Conservation (phyloP, 2,113 vertebrate species). For the Sturnus vulgaris region DNA sequence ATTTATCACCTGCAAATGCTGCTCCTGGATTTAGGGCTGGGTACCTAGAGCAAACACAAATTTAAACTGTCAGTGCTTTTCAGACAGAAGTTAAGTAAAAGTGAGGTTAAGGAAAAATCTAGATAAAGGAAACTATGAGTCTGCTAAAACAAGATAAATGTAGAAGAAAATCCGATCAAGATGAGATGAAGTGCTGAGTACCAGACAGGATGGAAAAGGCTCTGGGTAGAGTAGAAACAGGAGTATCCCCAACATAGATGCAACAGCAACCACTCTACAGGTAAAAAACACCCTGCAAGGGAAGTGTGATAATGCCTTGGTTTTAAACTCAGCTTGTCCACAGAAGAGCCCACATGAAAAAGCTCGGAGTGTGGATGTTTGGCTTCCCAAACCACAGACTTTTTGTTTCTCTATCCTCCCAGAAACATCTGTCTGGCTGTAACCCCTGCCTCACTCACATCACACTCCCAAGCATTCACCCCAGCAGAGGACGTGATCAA, state of each 20-base stretch:
- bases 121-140: background rate
- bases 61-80: background rate
- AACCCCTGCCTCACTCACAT: background rate
- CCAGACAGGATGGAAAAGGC: background rate
- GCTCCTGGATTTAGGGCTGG: background rate
- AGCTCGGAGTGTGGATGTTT: background rate
- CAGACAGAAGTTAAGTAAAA: background rate
- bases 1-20: background rate
- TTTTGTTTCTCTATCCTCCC: background rate
- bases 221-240: background rate
- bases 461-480: background rate
- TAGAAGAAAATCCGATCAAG: background rate
- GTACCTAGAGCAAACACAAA: background rate
- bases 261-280: background rate
- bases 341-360: background rate
- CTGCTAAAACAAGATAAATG: background rate
- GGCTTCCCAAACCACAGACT: background rate
- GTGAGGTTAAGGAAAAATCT: background rate
- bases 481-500: background rate
- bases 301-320: background rate
- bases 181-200: background rate
- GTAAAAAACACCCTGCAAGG: background rate
- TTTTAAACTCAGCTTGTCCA: background rate
- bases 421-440: background rate
- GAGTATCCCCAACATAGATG: accelerated